Base-by-base conservation (phyloP, 2,888 invertebrate genomes). In the Mamestra brassicae region DNA sequence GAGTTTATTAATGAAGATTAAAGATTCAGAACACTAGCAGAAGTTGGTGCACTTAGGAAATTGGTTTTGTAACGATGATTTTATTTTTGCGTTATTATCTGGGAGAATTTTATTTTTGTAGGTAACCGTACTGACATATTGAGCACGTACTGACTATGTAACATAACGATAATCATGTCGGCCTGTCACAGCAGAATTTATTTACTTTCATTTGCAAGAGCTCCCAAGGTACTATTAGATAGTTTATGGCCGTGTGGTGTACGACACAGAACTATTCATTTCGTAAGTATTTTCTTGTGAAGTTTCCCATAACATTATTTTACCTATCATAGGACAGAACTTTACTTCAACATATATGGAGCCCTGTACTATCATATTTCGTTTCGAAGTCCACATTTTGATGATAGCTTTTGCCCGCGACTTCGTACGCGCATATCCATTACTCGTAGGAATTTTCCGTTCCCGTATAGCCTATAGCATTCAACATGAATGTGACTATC, bases 1-100 rank as follows among this genome's bases (percentile, higher is more conserved):
- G 3, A 50, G 5, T 55, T 36, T 58, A 47, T 17, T 71, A 55
- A 58, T 78, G 58, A 67, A 78, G 36, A 74, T 58, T 42, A 54
- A 78, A 70, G 4, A 79, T 62, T 61, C 26, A 34, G 8, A 68
- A 45, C 61, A 50, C 15, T 54, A 3, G 7, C 3, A n/a, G 15
- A 45, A 45, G 4, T 77, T 38, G 7, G 26, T 34, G 45, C 10
- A 54, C 34, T 75, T 38, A 47, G 11, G 6, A 34, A n/a, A 78
- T 54, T 70, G 60, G 38, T 38, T 61, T 36, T 36, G 11, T 45
- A n/a, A 13, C 26, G 36, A 26, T 7, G 1, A 17, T 3, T 13
- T 50, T 7, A 13, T 10, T n/a, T 52, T 74, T 45, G 3, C 26
- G 7, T 55, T 52, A 52, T 7, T 17, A 52, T 17, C 7, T 52